phyloP scores from a whole-genome alignment of 2,888 invertebrate species.

The Ormyrus thymus region DNA sequence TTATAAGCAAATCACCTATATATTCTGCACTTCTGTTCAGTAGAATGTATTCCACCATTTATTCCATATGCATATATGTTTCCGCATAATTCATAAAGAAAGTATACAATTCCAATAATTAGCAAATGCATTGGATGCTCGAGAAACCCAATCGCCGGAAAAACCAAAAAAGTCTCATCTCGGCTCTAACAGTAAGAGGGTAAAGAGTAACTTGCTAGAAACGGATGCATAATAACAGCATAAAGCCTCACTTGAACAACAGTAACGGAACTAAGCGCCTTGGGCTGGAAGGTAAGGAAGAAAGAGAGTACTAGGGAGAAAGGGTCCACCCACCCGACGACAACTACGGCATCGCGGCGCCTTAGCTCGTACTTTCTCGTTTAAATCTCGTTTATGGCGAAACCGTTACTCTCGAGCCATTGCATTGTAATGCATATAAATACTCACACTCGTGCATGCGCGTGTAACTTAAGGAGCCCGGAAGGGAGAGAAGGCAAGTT shows the following conservation, averaged over 20 bases:
- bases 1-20: background rate
- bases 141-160: too few relatives aligned
- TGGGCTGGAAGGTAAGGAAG: background rate
- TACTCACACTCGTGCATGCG: slow-evolving; percentile 52
- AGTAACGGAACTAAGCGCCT: slow-evolving; percentile 26
- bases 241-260: slow-evolving; percentile 24
- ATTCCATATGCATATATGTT: too few relatives aligned
- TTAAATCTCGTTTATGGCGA: slow-evolving; percentile 62
- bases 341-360: slow-evolving; percentile 47
- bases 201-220: background rate
- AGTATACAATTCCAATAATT: too few relatives aligned
- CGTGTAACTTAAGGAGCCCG: background rate
- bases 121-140: too few relatives aligned
- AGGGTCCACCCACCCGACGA: background rate
- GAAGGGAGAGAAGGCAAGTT: background rate
- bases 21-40: too few relatives aligned
- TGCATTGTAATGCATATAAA: slow-evolving; percentile 61
- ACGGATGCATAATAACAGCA: slow-evolving; percentile 35
- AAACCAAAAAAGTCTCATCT: too few relatives aligned
- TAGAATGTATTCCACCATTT: too few relatives aligned
- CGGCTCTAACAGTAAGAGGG: background rate
- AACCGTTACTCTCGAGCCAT: slow-evolving; percentile 57
- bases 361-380: slow-evolving; percentile 61
- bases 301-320: background rate
- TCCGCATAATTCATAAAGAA: too few relatives aligned